Evolutionary conservation across 2,797 vertebrate genomes (phyloP).

Genomic region (Amniataba percoides): DNA sequence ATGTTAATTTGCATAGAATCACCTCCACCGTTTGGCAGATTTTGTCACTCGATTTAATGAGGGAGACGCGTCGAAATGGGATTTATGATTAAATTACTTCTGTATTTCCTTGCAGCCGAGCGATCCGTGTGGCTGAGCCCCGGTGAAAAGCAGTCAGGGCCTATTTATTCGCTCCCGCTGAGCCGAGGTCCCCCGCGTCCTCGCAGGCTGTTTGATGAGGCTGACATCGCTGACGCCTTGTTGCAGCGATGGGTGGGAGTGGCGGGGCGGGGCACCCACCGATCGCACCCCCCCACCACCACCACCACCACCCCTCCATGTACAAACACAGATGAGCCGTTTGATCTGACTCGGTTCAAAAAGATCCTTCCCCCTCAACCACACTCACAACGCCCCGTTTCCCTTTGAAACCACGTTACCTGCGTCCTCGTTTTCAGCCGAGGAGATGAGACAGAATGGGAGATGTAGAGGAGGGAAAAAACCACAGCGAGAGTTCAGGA

Average conservation of each 20-base stretch:
- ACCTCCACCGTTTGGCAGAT: no score
- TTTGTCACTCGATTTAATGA: neutral
- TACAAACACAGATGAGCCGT: slow-evolving; percentile 53
- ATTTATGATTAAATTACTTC: neutral
- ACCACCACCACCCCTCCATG: neutral
- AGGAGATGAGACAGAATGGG: slow-evolving; percentile 71
- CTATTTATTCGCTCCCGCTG: slow-evolving; percentile 21
- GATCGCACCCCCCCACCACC: neutral
- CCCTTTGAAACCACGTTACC: slow-evolving; percentile 75
- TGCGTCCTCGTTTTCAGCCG: slow-evolving; percentile 60
- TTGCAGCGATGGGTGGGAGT: slow-evolving; percentile 60
- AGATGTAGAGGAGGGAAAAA: slow-evolving; percentile 59
- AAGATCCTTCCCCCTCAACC: slow-evolving; percentile 37
- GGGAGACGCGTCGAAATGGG: neutral
- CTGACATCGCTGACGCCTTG: slow-evolving; percentile 41
- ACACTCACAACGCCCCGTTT: slow-evolving; percentile 27
- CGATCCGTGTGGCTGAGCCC: slow-evolving; percentile 5
- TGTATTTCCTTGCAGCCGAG: neutral
- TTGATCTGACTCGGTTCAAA: slow-evolving; percentile 71
- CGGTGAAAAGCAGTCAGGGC: slow-evolving; percentile 9
- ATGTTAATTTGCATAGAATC: neutral
- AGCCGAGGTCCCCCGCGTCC: slow-evolving; percentile 29
- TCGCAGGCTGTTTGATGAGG: slow-evolving; percentile 42
- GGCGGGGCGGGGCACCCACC: slow-evolving; percentile 45
- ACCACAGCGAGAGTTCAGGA: slow-evolving; percentile 46